Evolutionary conservation across 2,888 invertebrate species (phyloP), one percentile per base, ranked within the genome.

Genomic region (Lycia hirtaria): DNA sequence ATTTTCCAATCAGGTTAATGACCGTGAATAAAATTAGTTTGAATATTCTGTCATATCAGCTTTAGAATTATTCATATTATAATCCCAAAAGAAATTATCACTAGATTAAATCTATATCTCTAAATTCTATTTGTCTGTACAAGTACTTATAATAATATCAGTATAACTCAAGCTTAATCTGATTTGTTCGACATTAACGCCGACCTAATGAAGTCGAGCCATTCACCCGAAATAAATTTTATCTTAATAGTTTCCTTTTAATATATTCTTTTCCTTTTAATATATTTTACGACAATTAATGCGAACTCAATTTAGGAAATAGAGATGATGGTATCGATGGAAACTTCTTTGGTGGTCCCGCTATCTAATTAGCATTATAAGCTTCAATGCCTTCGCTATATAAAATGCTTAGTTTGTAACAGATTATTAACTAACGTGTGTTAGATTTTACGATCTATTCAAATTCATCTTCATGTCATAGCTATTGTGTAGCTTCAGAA

Each of bases 331-430:
- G 55, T 61, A 61, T 62, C 43, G 62, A 60, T 64, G 50, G 54
- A 57, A 62, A 62, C 89, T 62, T 72, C 88, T 75, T 76, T 71
- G 90, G 90, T 90, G 90, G 90, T 88, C 90, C 73, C 65, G 60
- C 70, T 68, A 64, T 51, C 77, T 83, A 85, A 89, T 89, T 88
- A 88, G 78, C 80, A 83, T 83, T 76, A 72, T 60, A 71, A 73
- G 75, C 70, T 72, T 77, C 67, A 57, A 72, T 73, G 77, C 72
- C 71, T 74, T 76, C 70, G 76, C 66, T 64, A 73, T 76, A 73
- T 66, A 70, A 71, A 70, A 54, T 37, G 43, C 56, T 53, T 43
- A 54, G 49, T 56, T 48, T 38, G 56, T 56, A 58, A 59, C 40
- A 70, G 67, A 67, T 68, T 54, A 80, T 83, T 80, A 85, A n/a